These are phyloP conservation scores for Dryobotodes eremita DNA, from an alignment of 2,888 invertebrate species.

Conservation along the genomic window DNA sequence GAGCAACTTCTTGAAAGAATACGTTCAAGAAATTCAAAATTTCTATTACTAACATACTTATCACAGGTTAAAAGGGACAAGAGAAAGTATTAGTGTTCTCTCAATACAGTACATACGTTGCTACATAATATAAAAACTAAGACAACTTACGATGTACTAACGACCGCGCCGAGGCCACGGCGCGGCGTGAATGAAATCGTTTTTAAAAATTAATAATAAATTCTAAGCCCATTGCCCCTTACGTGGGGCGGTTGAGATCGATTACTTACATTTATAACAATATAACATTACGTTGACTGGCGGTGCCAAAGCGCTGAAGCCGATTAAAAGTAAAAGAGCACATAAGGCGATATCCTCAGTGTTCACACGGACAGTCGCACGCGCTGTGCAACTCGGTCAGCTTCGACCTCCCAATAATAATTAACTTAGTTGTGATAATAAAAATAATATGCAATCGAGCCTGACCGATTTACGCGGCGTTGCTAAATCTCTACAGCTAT, in stretches of 20 bases:
- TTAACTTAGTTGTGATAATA: conserved; percentile 74
- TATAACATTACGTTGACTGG: conserved; percentile 84
- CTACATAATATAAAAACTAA: conserved; percentile 83
- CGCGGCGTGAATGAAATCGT: conserved; percentile 75
- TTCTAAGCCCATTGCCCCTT: conserved; percentile 86
- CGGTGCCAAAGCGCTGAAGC: conserved; percentile 86
- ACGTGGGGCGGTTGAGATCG: conserved; percentile 88
- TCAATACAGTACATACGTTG: conserved; percentile 85
- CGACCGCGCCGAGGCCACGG: conserved; percentile 72
- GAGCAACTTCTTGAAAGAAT: conserved; percentile 86
- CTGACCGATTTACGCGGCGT: conserved; percentile 65
- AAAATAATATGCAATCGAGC: conserved; percentile 79
- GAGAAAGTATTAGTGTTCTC: conserved; percentile 90
- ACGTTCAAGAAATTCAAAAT: conserved; percentile 86
- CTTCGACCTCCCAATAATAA: conserved; percentile 69
- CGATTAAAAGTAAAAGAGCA: conserved; percentile 79
- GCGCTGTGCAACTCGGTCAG: conserved; percentile 55
- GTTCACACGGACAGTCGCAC: conserved; percentile 49
- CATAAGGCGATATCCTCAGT: conserved; percentile 74
- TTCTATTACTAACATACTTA: conserved; percentile 89
- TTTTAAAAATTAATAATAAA: conserved; percentile 78
- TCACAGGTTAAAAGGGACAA: conserved; percentile 91
- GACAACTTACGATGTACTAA: conserved; percentile 86
- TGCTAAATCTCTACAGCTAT: conserved; percentile 50
- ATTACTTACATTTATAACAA: conserved; percentile 82